Base-by-base conservation (phyloP, 2,888 invertebrate genomes). In the Cylindroiulus punctatus region DNA sequence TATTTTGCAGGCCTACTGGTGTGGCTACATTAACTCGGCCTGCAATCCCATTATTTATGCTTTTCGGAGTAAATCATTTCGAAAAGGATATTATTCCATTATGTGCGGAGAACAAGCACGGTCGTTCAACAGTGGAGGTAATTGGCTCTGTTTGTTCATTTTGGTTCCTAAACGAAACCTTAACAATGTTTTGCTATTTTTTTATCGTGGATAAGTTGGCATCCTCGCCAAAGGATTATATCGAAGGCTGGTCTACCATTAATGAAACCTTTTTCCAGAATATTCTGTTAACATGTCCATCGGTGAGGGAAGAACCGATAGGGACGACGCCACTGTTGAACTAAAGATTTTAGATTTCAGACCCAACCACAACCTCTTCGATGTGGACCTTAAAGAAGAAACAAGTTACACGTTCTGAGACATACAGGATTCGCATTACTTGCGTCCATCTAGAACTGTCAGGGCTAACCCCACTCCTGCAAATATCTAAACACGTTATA, bases 31-130 rank as follows among this genome's bases (percentile, higher is more conserved):
- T 89, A 91, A 90, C 88, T 90, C 89, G 81, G 90, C 90, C 17
- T 90, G 90, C 88, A 91, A 91, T 85, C 90, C 91, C 0, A 89
- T 91, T 76, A 91, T 91, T 87, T 91, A 91, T 87, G 91, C 90
- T 0, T 89, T 90, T 88, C 88, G 90, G 22, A 87, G 87, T 87
- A 87, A 87, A 40, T 87, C 87, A 22, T 87, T 87, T 47, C 86
- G 87, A 8, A 84, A 87, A 36, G 87, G 87, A 44, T 87, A 87
- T 57, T 84, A 81, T 19, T 65, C 88, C 40, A 86, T 87, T 8
- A 32, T 87, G 32, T 87, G 87, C 36, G 87, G 87, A 81, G 40
- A 42, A 32, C n/a, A 44, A 44, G n/a, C 19, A 76, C 76, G 81
- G 0, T 19, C 26, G 7, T 84, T 52, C 40, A 42, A 85, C 22